Evolutionary conservation across 2,888 invertebrate genomes (phyloP).

Genomic region (Watsonalla binaria): DNA sequence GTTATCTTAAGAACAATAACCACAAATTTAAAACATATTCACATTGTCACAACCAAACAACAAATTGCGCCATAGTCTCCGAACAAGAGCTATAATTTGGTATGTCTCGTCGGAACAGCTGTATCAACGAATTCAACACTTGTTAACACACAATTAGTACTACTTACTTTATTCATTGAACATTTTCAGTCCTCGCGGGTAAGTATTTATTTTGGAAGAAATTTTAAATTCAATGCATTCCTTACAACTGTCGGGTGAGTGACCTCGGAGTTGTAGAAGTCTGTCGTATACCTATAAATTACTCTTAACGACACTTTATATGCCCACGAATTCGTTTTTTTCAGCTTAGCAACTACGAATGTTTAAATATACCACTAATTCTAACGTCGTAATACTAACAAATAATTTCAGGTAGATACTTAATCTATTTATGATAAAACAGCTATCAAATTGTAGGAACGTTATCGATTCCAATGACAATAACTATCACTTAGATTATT

Average conservation of each 20-base stretch:
- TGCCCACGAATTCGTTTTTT: too few species aligned
- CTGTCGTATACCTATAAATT: constrained; percentile 10
- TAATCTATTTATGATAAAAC: too few species aligned
- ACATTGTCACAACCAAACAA: background rate
- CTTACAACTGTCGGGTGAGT: background rate
- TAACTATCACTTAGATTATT: too few species aligned
- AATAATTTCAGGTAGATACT: too few species aligned
- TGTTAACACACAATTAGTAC: constrained; percentile 3
- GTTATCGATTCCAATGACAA: too few species aligned
- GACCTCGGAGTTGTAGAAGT: background rate
- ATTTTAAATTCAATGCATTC: background rate
- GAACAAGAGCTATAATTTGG: constrained; percentile 13
- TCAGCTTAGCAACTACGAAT: too few species aligned
- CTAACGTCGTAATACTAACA: too few species aligned
- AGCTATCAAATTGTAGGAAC: too few species aligned
- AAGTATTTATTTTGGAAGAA: background rate
- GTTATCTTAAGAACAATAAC: background rate
- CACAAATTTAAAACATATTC: background rate
- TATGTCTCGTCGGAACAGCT: constrained; percentile 15
- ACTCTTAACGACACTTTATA: constrained; percentile 7
- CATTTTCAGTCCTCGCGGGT: background rate
- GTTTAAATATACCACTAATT: too few species aligned
- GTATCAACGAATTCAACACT: background rate
- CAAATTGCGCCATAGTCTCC: background rate
- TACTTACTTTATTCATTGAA: constrained; percentile 2